Evolutionary conservation across 2,797 vertebrate species (phyloP).

Genomic region (Uromys caudimaculatus): DNA sequence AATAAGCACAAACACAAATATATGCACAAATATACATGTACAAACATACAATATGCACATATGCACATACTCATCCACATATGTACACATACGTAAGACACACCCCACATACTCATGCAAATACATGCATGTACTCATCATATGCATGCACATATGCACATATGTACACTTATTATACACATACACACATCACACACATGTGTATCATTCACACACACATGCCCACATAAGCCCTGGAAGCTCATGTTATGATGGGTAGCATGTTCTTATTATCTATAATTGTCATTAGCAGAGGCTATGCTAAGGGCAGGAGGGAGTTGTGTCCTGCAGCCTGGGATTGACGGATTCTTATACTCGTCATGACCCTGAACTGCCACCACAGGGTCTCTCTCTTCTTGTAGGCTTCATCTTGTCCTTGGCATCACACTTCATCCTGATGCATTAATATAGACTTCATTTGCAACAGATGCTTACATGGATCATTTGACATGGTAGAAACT

Average conservation of each 20-base stretch:
- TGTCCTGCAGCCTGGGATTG: neutral
- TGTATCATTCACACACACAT: neutral
- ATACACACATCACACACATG: neutral
- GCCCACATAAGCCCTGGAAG: neutral
- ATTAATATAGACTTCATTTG: neutral
- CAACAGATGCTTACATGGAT: neutral
- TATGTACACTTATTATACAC: neutral
- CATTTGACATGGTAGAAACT: neutral
- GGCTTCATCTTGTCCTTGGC: neutral
- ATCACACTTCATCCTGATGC: rapidly evolving
- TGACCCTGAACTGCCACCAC: neutral
- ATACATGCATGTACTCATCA: neutral
- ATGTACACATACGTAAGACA: neutral
- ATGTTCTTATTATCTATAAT: neutral
- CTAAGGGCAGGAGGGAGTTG: neutral
- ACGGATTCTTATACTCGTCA: neutral
- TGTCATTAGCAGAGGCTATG: neutral
- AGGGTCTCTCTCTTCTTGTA: neutral
- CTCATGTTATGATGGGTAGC: neutral
- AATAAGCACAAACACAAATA: neutral
- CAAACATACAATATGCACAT: neutral
- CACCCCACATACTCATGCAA: neutral
- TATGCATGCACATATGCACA: neutral
- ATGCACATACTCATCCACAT: neutral
- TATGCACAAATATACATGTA: neutral